These are phyloP conservation scores for Anoplolepis gracilipes DNA, from an alignment of 1,140 invertebrate genomes.

Conservation along the genomic window DNA sequence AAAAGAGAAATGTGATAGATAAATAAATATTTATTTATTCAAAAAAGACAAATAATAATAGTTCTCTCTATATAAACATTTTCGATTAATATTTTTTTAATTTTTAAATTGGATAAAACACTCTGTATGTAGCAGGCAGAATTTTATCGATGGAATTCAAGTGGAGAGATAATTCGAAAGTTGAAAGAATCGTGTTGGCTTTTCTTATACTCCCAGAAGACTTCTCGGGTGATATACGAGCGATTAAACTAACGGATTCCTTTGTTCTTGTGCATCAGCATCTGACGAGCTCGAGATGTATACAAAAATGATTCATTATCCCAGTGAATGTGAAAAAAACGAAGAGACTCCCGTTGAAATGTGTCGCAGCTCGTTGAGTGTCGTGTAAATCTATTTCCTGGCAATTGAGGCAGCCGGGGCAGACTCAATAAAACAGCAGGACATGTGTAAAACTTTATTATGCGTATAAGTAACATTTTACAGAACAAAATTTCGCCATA, in stretches of 20 bases:
- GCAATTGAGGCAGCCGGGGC: not conserved
- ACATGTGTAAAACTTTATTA: conserved; percentile 65
- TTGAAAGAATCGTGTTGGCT: not conserved
- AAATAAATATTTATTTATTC: not conserved
- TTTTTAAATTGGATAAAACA: not conserved
- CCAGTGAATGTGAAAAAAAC: not conserved
- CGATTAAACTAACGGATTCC: not conserved
- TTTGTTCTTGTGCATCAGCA: not conserved
- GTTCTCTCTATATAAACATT: not conserved
- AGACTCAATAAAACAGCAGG: conserved; percentile 45
- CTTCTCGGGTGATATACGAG: not conserved
- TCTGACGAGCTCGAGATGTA: not conserved
- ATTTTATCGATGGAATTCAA: not conserved
- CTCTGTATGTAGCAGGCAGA: not conserved
- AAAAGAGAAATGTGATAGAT: not conserved
- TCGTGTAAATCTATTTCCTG: not conserved
- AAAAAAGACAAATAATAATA: not conserved
- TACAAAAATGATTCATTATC: not conserved
- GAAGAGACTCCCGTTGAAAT: not conserved
- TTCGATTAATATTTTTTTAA: not conserved
- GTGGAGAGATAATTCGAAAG: not conserved
- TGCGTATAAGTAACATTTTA: conserved; percentile 68
- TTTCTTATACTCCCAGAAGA: not conserved
- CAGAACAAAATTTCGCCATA: conserved; percentile 57
- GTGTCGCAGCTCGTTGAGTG: not conserved